These are phyloP conservation scores for Odontocolon sp. DNA, from an alignment of 2,888 invertebrate species.

Conservation along the genomic window DNA sequence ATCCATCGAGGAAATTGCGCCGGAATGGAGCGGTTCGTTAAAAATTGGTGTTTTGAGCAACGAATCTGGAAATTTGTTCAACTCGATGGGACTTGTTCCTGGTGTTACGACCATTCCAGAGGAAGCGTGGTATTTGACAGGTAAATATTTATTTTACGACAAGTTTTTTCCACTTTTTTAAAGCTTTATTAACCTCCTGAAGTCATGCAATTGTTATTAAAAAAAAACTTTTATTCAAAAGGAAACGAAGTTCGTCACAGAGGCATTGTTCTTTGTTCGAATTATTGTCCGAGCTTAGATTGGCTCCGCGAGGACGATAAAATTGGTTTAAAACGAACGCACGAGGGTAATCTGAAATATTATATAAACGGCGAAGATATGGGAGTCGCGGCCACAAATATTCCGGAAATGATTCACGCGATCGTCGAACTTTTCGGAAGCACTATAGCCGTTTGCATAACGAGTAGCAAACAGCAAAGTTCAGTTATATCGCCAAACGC, in stretches of 20 bases:
- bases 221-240: neutral
- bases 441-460: conserved; percentile 89
- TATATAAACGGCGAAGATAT: conserved; percentile 92
- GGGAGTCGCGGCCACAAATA: conserved; percentile 88
- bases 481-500: conserved; percentile 81
- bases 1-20: conserved; percentile 84
- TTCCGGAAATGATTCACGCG: conserved; percentile 92
- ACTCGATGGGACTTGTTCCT: conserved; percentile 84
- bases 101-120: conserved; percentile 85
- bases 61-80: conserved; percentile 80
- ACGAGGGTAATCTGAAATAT: conserved; percentile 87
- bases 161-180: no score
- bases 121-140: conserved; percentile 87
- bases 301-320: conserved; percentile 92
- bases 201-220: neutral
- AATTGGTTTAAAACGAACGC: conserved; percentile 88
- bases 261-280: conserved; percentile 85
- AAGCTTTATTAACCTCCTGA: neutral
- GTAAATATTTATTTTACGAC: conserved; percentile 73
- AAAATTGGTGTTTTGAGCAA: conserved; percentile 90
- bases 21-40: conserved; percentile 88
- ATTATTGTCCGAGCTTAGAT: conserved; percentile 88
- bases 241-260: conserved; percentile 88
- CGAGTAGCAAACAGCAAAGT: conserved; percentile 84
- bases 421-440: conserved; percentile 92